These are phyloP conservation scores for rat (Rattus norvegicus) DNA, from an alignment of 2,113 vertebrate genomes.

Conservation along the genomic window GRCr8 NC_086019.1:160490501-160491000, in stretches of 20 bases:
- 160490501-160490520: no score
- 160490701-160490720: background rate
- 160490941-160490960: background rate
- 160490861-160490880: background rate
- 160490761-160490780: no score
- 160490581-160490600: background rate
- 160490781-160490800: accelerated
- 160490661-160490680: no score
- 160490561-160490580: background rate
- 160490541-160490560: background rate
- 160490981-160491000: background rate
- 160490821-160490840: background rate
- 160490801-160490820: background rate
- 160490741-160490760: background rate
- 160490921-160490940: background rate
- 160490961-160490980: no score
- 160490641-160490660: background rate
- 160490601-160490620: background rate
- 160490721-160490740: background rate
- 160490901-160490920: background rate
- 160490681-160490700: no score
- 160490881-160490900: background rate
- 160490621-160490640: background rate
- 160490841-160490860: background rate
- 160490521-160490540: background rate